Base-by-base conservation (phyloP, 2,113 vertebrate genomes). In the Limanda limanda region DNA sequence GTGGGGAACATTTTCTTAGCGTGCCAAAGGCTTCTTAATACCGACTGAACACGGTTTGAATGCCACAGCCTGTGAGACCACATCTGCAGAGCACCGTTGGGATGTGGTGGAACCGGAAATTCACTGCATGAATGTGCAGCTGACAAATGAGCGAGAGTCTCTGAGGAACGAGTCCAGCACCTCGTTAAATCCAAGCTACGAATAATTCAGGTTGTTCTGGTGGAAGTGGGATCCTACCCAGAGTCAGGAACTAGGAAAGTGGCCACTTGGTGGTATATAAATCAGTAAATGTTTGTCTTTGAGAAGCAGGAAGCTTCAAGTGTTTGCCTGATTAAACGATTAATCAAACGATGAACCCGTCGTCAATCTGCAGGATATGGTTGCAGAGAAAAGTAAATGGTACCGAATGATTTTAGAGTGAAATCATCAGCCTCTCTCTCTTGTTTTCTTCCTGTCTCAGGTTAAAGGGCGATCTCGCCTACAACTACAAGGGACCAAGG, bases 401-500 rank as follows among this genome's bases (percentile, higher is more conserved):
- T 51, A 20, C 48, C 1, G 4, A 58, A n/a, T 21, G 35, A 18
- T 45, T 62, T 55, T n/a, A 20, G 0, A 13, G 27, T 58, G 45
- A 14, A 14, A 47, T n/a, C n/a, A n/a, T 54, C 51, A 6, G n/a
- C n/a, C n/a, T 54, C 66, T 74, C 5, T 31, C 31, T 35, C 9
- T 35, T 24, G 25, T 9, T 68, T n/a, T 57, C 4, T 55, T 4
- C 56, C 4, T 54, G 3, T 72, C 2, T 55, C 83, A 99, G 98
- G 79, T 94, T 99, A 81, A 99, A 99, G 88, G 96, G 96, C 4
- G 97, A 98, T 52, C 94, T 98, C 21, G 97, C 97, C 5, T 99
- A 99, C 81, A 99, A 96, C 88, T 99, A 99, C 74, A 97, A 97
- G 90, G 98, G 98, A 76, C 96, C 97, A 14, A 94, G 98, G 86